Conservation (phyloP, 2,113 vertebrate genomes). For the cat (Felis catus) region F.catus_Fca126_mat1.0 CM031425.1:43334001-43334500, state of each 20-base stretch:
- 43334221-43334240: background rate
- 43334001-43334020: background rate
- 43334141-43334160: background rate
- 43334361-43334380: background rate
- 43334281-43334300: background rate
- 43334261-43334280: background rate
- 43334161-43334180: background rate
- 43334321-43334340: background rate
- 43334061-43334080: background rate
- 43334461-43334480: background rate
- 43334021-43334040: background rate
- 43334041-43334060: background rate
- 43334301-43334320: background rate
- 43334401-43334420: background rate
- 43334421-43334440: background rate
- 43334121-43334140: background rate
- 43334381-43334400: background rate
- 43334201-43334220: background rate
- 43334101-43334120: accelerated
- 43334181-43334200: background rate
- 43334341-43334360: background rate
- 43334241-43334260: background rate
- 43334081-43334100: background rate
- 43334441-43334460: background rate
- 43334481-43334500: background rate